These are phyloP conservation scores for Poecilia wingei DNA, from an alignment of 2,797 vertebrate genomes.

Conservation along the genomic window DNA sequence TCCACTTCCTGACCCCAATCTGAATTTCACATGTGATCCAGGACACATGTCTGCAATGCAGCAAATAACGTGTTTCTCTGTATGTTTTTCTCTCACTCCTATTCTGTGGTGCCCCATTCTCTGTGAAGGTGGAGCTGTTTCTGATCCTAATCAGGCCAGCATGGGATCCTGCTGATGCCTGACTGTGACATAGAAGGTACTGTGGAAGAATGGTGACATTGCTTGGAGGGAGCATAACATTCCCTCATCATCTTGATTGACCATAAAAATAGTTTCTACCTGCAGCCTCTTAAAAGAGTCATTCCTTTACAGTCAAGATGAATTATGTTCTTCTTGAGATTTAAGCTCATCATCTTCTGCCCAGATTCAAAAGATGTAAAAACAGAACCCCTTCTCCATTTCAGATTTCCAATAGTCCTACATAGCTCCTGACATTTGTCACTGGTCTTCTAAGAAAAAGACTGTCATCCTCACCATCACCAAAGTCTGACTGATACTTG, in stretches of 20 bases:
- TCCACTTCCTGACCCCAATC: no score
- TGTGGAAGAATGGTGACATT: neutral
- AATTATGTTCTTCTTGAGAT: neutral
- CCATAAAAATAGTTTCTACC: neutral
- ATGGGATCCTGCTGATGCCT: neutral
- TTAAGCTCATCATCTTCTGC: neutral
- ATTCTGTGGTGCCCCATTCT: no score
- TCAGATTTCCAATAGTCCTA: neutral
- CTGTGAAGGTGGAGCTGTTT: no score
- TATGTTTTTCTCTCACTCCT: no score
- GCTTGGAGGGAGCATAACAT: neutral
- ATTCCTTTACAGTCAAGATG: neutral
- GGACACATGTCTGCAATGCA: no score
- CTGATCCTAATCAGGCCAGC: no score
- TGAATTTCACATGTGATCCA: no score
- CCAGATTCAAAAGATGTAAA: neutral
- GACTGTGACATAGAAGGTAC: neutral
- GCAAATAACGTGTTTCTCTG: no score
- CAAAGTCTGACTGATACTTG: neutral
- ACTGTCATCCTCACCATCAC: neutral
- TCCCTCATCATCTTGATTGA: neutral
- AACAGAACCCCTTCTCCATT: neutral
- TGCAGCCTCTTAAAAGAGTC: neutral
- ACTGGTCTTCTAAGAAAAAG: neutral
- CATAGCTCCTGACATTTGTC: neutral